Base-by-base conservation (phyloP, 2,888 invertebrate genomes). In the Tridacna gigas region DNA sequence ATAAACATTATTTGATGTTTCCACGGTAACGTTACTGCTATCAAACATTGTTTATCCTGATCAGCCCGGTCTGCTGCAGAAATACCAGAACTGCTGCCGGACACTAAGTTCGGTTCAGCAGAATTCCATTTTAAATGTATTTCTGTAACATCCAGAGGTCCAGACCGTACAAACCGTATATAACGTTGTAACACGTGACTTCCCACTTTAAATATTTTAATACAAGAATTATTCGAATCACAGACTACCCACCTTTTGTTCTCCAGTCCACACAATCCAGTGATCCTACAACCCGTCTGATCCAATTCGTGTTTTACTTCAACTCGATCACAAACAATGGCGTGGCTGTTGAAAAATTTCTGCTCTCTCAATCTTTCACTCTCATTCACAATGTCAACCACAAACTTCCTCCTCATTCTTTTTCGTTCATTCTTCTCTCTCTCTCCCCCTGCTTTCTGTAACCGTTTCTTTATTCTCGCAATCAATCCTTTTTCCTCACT, bases 61-160 rank as follows among this genome's bases (percentile, higher is more conserved):
- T 67, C 67, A 45, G 28, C 45, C 20, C 67, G 67, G 67, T 26
- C 47, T 45, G 37, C n/a, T 18, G 13, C 37, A 45, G 67, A 67
- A 67, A 67, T 45, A 67, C 18, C 67, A 65, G 65, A 26, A 28
- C 28, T 65, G 45, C 67, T 67, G 37, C 45, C 67, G 45, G 67
- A 45, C 67, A 37, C 47, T 45, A n/a, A 37, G 67, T 67, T 22
- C 47, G 37, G 67, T n/a, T 67, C 67, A 67, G 67, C 20, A 1
- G 45, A 45, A 45, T 45, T 45, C 22, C n/a, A 45, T 67, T 45
- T 67, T 45, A 56, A 20, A 15, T 56, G 15, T 20, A 67, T 67
- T 67, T 67, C 67, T 67, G 67, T 67, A 67, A 67, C 67, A 67
- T 67, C 67, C 67, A 45, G 15, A 67, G 67, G 67, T 67, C 18